A percentile compares a stretch with the other conserved stretches of the same genome.
Conservation (phyloP, 2,888 invertebrate genomes). For the Micoletzkya japonica region DNA sequence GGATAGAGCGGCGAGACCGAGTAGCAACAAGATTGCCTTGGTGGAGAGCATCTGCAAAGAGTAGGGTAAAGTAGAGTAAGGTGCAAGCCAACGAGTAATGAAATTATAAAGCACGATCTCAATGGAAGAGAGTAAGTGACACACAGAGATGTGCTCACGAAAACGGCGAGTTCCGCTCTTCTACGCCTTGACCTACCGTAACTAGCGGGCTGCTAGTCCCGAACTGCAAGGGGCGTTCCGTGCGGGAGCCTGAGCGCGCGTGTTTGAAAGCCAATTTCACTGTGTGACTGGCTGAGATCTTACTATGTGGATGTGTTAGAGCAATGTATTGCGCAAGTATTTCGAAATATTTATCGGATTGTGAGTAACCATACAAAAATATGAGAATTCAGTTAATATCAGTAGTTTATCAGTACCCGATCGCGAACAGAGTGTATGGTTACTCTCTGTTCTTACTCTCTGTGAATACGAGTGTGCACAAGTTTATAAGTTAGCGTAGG, state of each 20-base stretch:
- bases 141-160: neutral
- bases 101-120: neutral
- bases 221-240: conserved; percentile 1
- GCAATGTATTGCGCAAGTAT: too few relatives aligned
- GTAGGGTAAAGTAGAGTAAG: neutral
- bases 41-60: conserved; percentile 24
- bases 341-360: too few relatives aligned
- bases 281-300: too few relatives aligned
- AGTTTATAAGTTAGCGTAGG: too few relatives aligned
- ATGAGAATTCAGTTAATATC: too few relatives aligned
- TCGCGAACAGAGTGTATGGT: too few relatives aligned
- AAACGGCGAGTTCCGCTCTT: neutral
- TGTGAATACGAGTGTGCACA: too few relatives aligned
- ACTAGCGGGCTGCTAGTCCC: neutral
- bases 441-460: too few relatives aligned
- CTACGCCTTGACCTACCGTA: neutral
- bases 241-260: neutral
- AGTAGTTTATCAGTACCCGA: too few relatives aligned
- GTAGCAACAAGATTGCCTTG: conserved; percentile 17
- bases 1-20: conserved; percentile 2
- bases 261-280: too few relatives aligned
- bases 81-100: neutral
- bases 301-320: too few relatives aligned
- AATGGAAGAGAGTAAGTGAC: neutral
- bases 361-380: too few relatives aligned